These are phyloP conservation scores for Melanargia galathea DNA, from an alignment of 2,888 invertebrate genomes.

Conservation along the genomic window DNA sequence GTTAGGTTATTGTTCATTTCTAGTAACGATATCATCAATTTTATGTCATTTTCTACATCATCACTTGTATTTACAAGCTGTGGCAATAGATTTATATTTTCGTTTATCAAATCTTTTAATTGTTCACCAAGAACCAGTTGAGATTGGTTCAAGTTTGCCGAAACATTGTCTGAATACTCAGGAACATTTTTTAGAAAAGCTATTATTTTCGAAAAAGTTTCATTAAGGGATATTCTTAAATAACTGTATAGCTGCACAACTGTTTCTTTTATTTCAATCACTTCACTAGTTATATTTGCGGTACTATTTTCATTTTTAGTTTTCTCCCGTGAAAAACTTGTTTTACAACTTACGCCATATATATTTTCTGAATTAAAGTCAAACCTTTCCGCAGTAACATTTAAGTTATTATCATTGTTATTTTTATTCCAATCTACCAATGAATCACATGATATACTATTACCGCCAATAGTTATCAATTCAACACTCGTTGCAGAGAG, in stretches of 20 bases:
- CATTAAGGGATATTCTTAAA: conserved; percentile 20
- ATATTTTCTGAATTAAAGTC: conserved; percentile 37
- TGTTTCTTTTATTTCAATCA: conserved; percentile 10
- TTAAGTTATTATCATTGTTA: not conserved
- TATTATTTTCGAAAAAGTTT: conserved; percentile 11
- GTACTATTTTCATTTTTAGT: conserved; percentile 9
- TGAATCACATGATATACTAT: conserved; percentile 33
- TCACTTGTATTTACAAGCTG: conserved; percentile 14
- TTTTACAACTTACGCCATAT: conserved; percentile 34
- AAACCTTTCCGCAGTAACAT: conserved; percentile 30
- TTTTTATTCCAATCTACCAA: conserved; percentile 27
- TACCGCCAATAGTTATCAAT: conserved; percentile 36
- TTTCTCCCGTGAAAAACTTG: conserved; percentile 2
- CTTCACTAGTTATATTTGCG: conserved; percentile 20
- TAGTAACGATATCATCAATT: conserved; percentile 20
- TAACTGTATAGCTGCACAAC: conserved; percentile 17
- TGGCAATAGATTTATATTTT: conserved; percentile 6
- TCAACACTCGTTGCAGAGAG: conserved; percentile 22
- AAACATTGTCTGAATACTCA: not conserved
- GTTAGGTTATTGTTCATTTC: conserved; percentile 29
- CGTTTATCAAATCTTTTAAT: conserved; percentile 16
- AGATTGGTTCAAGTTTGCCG: not conserved
- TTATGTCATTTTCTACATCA: conserved; percentile 18
- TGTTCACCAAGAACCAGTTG: not conserved
- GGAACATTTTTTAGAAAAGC: not conserved